phyloP scores from a whole-genome alignment of 1,140 invertebrate species.

The Drosophila sp. region DNA sequence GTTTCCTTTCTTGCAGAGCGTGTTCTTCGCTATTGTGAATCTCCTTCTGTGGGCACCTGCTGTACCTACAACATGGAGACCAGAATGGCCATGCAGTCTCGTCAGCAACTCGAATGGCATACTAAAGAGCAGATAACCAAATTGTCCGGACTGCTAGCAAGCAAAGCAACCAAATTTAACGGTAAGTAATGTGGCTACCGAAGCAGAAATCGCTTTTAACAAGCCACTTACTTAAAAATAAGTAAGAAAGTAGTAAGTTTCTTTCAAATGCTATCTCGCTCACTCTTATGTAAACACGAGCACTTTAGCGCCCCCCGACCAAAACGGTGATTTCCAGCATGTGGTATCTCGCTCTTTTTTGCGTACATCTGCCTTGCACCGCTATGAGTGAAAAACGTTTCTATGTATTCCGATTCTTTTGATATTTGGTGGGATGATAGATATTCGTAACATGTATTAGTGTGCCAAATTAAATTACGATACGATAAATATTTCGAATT shows the following conservation, averaged over 20 bases:
- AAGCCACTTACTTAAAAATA: conserved; percentile 58
- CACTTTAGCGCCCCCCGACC: no score
- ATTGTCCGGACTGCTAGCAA: conserved; percentile 82
- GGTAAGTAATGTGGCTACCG: conserved; percentile 71
- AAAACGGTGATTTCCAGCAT: no score
- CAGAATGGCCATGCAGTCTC: conserved; percentile 76
- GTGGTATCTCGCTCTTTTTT: no score
- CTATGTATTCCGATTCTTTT: no score
- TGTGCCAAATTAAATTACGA: no score
- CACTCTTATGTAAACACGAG: no score
- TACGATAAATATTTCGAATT: no score
- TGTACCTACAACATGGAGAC: conserved; percentile 82
- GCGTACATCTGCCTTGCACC: no score
- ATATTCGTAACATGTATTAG: no score
- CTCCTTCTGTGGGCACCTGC: conserved; percentile 77
- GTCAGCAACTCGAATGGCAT: conserved; percentile 74
- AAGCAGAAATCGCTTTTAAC: conserved; percentile 40
- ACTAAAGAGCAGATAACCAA: conserved; percentile 83
- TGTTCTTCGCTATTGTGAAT: conserved; percentile 78
- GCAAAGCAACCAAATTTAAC: conserved; percentile 84
- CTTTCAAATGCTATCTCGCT: no score
- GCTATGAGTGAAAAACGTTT: no score
- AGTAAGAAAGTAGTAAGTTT: conserved; percentile 21
- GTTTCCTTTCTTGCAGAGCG: conserved; percentile 62
- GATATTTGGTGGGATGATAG: no score